Evolutionary conservation across 2,797 vertebrate species (phyloP).

Genomic region (Sphaeramia orbicularis): DNA sequence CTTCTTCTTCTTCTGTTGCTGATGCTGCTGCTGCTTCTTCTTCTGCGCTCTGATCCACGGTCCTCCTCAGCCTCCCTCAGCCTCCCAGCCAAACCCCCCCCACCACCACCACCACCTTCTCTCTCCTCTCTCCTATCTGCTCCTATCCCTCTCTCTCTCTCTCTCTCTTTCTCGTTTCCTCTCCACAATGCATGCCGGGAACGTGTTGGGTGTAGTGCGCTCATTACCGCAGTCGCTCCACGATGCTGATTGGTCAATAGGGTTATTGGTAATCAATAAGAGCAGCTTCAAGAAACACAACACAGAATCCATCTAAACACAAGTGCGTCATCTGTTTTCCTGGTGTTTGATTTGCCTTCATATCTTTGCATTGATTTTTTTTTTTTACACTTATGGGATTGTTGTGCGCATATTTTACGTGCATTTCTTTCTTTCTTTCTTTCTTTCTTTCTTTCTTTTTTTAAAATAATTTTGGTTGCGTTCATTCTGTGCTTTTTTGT

Average conservation of each 20-base stretch:
- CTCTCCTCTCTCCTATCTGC: constrained; percentile 13
- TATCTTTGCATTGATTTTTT: too few species aligned
- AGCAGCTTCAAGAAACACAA: not conserved
- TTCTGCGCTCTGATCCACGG: constrained; percentile 60
- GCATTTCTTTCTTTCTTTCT: too few species aligned
- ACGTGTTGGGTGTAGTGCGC: constrained; percentile 62
- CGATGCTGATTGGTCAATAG: constrained; percentile 41
- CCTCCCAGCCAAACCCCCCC: constrained; percentile 50
- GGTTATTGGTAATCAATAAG: constrained; percentile 12
- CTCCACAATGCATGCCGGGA: constrained; percentile 84
- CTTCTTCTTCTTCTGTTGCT: constrained; percentile 4
- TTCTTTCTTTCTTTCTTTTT: too few species aligned
- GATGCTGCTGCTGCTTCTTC: constrained; percentile 50
- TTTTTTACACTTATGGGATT: too few species aligned
- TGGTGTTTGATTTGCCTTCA: not conserved
- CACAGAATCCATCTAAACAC: not conserved
- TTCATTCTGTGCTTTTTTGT: too few species aligned
- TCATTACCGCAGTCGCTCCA: constrained; percentile 63
- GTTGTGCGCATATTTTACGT: too few species aligned
- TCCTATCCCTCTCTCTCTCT: constrained; percentile 29
- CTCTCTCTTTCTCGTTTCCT: constrained; percentile 22
- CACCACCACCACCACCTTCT: too few species aligned
- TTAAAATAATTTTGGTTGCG: too few species aligned
- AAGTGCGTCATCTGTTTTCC: not conserved
- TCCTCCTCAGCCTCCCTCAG: constrained; percentile 65